Base-by-base conservation (phyloP, 2,113 vertebrate genomes). In the Pica pica region DNA sequence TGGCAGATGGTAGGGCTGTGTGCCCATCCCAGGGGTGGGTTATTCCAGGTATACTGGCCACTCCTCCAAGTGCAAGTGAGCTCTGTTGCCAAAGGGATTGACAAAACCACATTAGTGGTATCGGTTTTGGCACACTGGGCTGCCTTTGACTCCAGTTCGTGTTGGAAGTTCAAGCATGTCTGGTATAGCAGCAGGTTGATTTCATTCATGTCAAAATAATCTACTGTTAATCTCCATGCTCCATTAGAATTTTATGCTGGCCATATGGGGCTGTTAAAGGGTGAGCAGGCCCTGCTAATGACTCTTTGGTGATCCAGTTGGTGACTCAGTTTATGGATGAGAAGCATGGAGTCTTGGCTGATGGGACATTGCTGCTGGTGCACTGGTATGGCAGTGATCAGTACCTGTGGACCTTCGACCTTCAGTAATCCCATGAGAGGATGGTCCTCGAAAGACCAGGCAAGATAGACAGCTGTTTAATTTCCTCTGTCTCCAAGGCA, bases 21-120 rank as follows among this genome's bases (percentile, higher is more conserved):
- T 55, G 12, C 4, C 10, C 10, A 4, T 7, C 6, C 14, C 5
- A 17, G n/a, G 41, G 9, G 4, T 56, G 11, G 3, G 23, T 3
- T 8, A 26, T 63, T 64, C 47, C 3, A 10, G 16, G 30, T 47
- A 26, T 31, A 11, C 28, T 55, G 56, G 74, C 56, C n/a, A 41
- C 20, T 3, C 6, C 27, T 33, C 22, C 44, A 73, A 23, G 37
- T 59, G 37, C 68, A 39, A 52, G 23, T 0, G 1, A 89, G 19
- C 37, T 44, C 28, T n/a, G 0, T 67, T 16, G 4, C 39, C 33
- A 67, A 7, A 59, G 28, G 23, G 24, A 39, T 46, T 73, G 22
- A 65, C 37, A 44, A 27, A 57, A 57, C 16, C 22, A 23, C 15
- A 8, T 44, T 13, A 44, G 27, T 57, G 37, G 4, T 67, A 39